Evolutionary conservation across 1,140 invertebrate species (phyloP).

Genomic region (Leptoteleia sp.): DNA sequence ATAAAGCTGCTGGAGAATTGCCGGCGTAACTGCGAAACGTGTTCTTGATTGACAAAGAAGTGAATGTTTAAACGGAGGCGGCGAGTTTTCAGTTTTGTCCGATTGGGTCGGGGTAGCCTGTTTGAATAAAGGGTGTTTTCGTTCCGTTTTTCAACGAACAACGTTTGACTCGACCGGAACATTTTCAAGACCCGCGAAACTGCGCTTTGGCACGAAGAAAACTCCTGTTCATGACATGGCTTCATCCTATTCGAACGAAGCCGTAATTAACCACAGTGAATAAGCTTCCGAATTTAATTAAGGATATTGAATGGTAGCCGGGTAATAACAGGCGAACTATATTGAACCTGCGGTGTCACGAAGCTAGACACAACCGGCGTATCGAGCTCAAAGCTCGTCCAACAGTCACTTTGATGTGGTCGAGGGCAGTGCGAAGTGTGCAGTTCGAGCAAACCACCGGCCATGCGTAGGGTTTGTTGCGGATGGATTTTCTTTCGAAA

Average conservation of each 20-base stretch:
- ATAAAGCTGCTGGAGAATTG: too few species aligned
- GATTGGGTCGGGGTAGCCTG: background rate
- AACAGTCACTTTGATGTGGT: conserved; percentile 80
- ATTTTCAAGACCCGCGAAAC: conserved; percentile 45
- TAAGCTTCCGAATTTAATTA: conserved; percentile 82
- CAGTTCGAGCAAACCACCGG: conserved; percentile 70
- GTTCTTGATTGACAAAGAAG: background rate
- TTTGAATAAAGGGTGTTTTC: conserved; percentile 21
- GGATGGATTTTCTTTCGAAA: conserved; percentile 68
- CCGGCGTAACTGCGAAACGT: too few species aligned
- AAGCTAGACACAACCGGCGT: conserved; percentile 76
- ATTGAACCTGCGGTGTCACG: conserved; percentile 80
- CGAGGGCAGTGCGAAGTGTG: conserved; percentile 78
- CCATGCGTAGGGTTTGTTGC: conserved; percentile 70
- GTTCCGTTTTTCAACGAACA: conserved; percentile 21
- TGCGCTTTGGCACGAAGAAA: conserved; percentile 58
- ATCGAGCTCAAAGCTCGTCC: conserved; percentile 78
- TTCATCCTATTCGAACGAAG: conserved; percentile 74
- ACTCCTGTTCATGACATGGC: conserved; percentile 69
- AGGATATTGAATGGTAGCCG: conserved; percentile 80
- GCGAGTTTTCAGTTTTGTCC: conserved; percentile 14
- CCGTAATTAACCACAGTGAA: conserved; percentile 81
- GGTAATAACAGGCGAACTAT: conserved; percentile 79
- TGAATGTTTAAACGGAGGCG: background rate
- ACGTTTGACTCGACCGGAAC: conserved; percentile 1